Evolutionary conservation across 2,797 vertebrate species (phyloP), one percentile per base, ranked within the genome.

Genomic region (Poeciliopsis paucimaculata): DNA sequence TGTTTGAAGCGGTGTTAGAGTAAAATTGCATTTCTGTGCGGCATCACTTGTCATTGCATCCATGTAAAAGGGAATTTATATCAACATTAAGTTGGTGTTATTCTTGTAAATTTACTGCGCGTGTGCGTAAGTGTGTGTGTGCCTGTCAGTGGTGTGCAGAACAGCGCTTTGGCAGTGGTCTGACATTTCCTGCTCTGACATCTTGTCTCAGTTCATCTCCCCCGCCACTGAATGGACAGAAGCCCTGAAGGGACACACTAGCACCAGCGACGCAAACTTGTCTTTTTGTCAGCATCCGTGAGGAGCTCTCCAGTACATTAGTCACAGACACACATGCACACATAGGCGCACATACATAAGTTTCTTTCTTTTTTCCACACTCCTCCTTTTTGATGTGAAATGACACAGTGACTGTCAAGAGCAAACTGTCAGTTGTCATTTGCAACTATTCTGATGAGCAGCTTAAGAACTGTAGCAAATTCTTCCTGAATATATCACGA

Each of bases 181-280:
- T 95, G 93, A 94, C 93, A 95, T 94, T 93, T 94, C 87, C 91
- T 93, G 88, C 93, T 92, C 93, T 94, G 93, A 93, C 94, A 94
- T 94, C 95, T 93, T 96, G 94, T 95, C 95, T 95, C 90, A 94
- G 93, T 95, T 95, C 92, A 95, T 95, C 92, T 94, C 89, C 90
- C 87, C 81, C 86, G 87, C 90, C 84, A 88, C 85, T 89, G 92
- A 93, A 93, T 84, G 90, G 92, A 94, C 91, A 86, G 90, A 86
- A 90, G 91, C 94, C 94, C 93, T 92, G 88, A 83, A 94, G 95
- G 93, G 89, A 95, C 89, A 92, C 81, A 91, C 85, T 86, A 78
- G 90, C 92, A 91, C 92, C 91, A 91, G 88, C 85, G 46, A 93
- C 86, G 85, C 92, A 94, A 96, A 95, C 91, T 94, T 94, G 92